A percentile compares a stretch with the other conserved stretches of the same genome.
These are phyloP conservation scores for Sthenelais limicola DNA, from an alignment of 2,888 invertebrate species.

Conservation along the genomic window DNA sequence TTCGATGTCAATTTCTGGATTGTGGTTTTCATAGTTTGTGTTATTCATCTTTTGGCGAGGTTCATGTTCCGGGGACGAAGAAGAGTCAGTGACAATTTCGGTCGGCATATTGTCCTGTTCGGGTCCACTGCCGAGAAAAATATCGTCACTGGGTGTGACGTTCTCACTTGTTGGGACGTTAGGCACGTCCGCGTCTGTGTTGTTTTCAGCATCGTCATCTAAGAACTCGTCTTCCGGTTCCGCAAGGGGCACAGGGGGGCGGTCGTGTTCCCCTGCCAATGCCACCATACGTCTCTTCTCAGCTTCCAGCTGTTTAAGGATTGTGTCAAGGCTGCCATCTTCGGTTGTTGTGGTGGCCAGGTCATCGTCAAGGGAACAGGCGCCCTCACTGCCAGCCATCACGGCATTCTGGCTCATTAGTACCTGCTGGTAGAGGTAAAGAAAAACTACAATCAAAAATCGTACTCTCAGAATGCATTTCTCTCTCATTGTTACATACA, in stretches of 20 bases:
- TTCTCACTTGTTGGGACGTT: slow-evolving; percentile 35
- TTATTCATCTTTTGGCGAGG: not conserved
- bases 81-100: slow-evolving; percentile 9
- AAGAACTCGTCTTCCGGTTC: slow-evolving; percentile 51
- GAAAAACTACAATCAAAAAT: not conserved
- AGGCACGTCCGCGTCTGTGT: slow-evolving; percentile 39
- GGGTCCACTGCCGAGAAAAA: slow-evolving; percentile 24
- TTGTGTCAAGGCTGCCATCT: slow-evolving; percentile 41
- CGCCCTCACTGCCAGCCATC: slow-evolving; percentile 40
- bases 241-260: slow-evolving; percentile 49
- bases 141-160: slow-evolving; percentile 33
- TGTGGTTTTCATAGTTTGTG: not conserved
- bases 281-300: slow-evolving; percentile 32
- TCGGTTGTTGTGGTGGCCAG: slow-evolving; percentile 29
- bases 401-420: slow-evolving; percentile 25
- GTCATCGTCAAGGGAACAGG: slow-evolving; percentile 33
- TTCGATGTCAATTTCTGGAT: not conserved
- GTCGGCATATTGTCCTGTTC: slow-evolving; percentile 6
- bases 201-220: slow-evolving; percentile 39
- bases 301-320: slow-evolving; percentile 38
- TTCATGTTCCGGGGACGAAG: not conserved
- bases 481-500: not conserved
- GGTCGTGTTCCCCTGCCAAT: not conserved
- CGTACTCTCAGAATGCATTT: not conserved
- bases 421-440: slow-evolving; percentile 15